These are phyloP conservation scores for Drosophila neotestacea DNA, from an alignment of 2,888 invertebrate species.

Conservation along the genomic window DNA sequence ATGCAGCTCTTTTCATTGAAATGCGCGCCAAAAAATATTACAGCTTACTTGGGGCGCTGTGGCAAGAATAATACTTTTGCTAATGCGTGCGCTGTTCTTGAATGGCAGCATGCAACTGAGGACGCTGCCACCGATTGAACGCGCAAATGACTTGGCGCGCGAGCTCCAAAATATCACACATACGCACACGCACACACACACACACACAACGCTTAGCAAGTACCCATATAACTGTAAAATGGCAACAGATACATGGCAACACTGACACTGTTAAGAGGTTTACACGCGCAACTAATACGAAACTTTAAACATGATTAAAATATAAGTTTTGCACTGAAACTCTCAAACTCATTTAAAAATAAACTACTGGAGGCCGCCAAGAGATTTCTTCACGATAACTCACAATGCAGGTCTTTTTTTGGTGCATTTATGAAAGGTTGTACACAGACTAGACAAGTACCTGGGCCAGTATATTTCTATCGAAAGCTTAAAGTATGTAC, in stretches of 20 bases:
- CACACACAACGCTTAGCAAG: neutral
- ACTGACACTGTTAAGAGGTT: conserved; percentile 41
- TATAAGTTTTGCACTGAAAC: too few relatives aligned
- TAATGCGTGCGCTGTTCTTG: conserved; percentile 45
- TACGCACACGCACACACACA: neutral
- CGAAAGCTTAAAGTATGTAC: neutral
- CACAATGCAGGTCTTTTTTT: too few relatives aligned
- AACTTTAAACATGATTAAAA: too few relatives aligned
- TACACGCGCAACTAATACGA: conserved; percentile 1
- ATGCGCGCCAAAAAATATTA: conserved; percentile 66
- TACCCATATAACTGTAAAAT: neutral
- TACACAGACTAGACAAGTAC: too few relatives aligned
- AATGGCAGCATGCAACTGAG: conserved; percentile 67
- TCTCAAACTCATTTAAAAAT: too few relatives aligned
- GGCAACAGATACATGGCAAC: conserved; percentile 27
- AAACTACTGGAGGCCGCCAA: too few relatives aligned
- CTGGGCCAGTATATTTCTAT: too few relatives aligned
- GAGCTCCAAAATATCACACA: conserved; percentile 25
- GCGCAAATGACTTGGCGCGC: conserved; percentile 54
- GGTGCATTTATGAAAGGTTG: too few relatives aligned
- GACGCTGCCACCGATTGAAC: conserved; percentile 22
- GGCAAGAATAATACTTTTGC: neutral
- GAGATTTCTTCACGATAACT: too few relatives aligned
- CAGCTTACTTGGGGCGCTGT: conserved; percentile 5
- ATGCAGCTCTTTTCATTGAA: neutral